Conservation (phyloP, 2,797 vertebrate species). For the Notolabrus celidotus region DNA sequence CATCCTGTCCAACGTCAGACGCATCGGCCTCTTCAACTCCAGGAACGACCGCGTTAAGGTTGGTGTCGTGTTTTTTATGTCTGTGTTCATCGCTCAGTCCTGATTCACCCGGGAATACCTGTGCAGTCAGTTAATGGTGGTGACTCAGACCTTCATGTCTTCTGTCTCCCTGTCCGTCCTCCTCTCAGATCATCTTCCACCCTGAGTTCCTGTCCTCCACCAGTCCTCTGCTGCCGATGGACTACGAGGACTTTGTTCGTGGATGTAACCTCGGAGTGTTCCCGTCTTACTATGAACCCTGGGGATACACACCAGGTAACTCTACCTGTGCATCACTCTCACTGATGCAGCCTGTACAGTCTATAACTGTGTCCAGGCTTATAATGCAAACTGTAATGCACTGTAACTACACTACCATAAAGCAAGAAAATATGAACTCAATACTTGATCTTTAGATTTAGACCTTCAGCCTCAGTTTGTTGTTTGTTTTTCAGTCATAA, state of each 20-base stretch:
- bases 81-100: neutral
- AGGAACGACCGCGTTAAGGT: slow-evolving; percentile 95
- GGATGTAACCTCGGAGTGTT: slow-evolving; percentile 98
- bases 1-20: slow-evolving; percentile 91
- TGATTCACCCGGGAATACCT: too few species aligned
- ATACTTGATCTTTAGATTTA: too few species aligned
- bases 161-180: neutral
- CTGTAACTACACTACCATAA: too few species aligned
- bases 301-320: slow-evolving; percentile 98
- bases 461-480: too few species aligned
- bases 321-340: too few species aligned
- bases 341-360: too few species aligned
- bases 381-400: too few species aligned
- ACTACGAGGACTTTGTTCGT: slow-evolving; percentile 97
- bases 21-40: slow-evolving; percentile 94
- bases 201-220: slow-evolving; percentile 98
- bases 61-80: neutral
- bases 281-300: slow-evolving; percentile 98
- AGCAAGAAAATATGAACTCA: too few species aligned
- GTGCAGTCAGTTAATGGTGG: too few species aligned
- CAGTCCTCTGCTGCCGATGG: slow-evolving; percentile 95
- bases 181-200: slow-evolving; percentile 92
- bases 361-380: too few species aligned
- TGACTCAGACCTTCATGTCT: too few species aligned
- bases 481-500: too few species aligned